Conservation (phyloP, 2,113 vertebrate genomes). For the Cebidichthys violaceus region DNA sequence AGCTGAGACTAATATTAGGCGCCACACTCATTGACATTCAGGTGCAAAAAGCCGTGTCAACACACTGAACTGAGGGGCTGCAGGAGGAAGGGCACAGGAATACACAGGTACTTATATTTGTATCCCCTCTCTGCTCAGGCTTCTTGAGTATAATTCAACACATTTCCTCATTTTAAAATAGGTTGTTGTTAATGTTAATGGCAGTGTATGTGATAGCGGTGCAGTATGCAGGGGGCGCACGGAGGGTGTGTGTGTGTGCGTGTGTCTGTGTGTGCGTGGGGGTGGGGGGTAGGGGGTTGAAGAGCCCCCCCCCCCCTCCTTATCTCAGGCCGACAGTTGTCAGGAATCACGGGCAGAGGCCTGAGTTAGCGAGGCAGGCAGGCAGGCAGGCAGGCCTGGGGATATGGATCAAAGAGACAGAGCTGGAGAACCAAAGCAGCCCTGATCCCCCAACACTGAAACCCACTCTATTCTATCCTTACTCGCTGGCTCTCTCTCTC, state of each 20-base stretch:
- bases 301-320: slow-evolving; percentile 82
- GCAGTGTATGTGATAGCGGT: slow-evolving; percentile 39
- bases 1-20: slow-evolving; percentile 72
- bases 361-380: slow-evolving; percentile 92
- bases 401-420: slow-evolving; percentile 99
- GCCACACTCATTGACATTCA: slow-evolving; percentile 77
- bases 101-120: slow-evolving; percentile 9
- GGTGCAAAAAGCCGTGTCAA: slow-evolving; percentile 76
- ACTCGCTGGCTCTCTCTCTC: slow-evolving; percentile 5
- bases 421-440: slow-evolving; percentile 88
- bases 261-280: background rate
- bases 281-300: slow-evolving; percentile 37
- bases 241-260: background rate
- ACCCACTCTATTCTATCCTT: slow-evolving; percentile 81
- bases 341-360: slow-evolving; percentile 97
- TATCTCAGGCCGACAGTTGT: slow-evolving; percentile 99
- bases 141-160: slow-evolving; percentile 79
- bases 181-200: slow-evolving; percentile 78
- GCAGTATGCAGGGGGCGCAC: slow-evolving; percentile 38
- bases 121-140: slow-evolving; percentile 34
- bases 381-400: slow-evolving; percentile 93
- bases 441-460: slow-evolving; percentile 91
- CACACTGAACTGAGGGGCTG: slow-evolving; percentile 46
- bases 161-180: slow-evolving; percentile 66
- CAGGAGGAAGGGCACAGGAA: background rate